phyloP scores from a whole-genome alignment of 1,140 invertebrate species.

The Pomacea maculata region DNA sequence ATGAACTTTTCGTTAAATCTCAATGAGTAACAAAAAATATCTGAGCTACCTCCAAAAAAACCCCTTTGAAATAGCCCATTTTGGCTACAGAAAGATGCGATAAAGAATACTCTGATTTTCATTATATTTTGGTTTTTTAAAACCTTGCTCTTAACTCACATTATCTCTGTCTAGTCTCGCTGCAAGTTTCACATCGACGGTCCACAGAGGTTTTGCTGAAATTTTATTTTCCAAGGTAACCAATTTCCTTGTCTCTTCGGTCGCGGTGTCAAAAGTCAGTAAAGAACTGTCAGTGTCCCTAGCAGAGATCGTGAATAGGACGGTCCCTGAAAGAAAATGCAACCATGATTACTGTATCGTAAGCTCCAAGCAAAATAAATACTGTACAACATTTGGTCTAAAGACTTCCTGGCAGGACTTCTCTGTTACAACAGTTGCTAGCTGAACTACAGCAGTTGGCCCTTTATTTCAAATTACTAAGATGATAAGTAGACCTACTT shows the following conservation, averaged over 20 bases:
- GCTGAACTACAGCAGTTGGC: no score
- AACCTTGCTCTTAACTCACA: not conserved
- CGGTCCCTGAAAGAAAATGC: not conserved
- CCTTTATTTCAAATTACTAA: not conserved
- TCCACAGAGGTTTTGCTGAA: not conserved
- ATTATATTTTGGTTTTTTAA: no score
- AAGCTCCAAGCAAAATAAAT: not conserved
- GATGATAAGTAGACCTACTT: not conserved
- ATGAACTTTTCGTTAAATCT: no score
- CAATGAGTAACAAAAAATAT: no score
- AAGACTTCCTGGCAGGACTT: no score
- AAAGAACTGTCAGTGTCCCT: not conserved
- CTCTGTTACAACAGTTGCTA: no score
- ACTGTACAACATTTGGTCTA: no score
- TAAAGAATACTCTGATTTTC: no score
- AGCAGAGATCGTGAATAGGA: not conserved
- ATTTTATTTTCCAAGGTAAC: not conserved
- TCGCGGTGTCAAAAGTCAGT: not conserved
- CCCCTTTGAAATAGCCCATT: no score
- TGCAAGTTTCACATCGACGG: not conserved
- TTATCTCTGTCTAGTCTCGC: constrained; percentile 1
- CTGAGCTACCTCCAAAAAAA: no score
- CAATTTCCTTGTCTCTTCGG: not conserved
- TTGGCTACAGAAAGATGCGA: no score
- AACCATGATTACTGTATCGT: not conserved